Evolutionary conservation across 35 echinoderm and acorn worm genomes (phyloP).

Genomic region (Stichopus chloronotus): DNA sequence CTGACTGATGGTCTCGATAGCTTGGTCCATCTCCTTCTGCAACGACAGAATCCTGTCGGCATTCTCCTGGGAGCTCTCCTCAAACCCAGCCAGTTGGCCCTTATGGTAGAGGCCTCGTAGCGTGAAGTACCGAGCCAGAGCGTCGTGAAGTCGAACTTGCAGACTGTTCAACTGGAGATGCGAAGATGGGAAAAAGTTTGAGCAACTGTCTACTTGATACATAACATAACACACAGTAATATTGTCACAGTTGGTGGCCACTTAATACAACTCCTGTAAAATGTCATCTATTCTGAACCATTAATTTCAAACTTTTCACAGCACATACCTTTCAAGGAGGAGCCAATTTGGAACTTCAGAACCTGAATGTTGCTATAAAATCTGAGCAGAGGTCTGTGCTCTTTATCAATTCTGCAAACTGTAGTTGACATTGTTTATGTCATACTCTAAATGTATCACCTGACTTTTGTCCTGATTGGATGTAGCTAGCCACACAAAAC

Average conservation of each 20-base stretch:
- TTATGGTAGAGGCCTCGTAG: slow-evolving; percentile 89
- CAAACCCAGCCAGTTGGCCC: slow-evolving; percentile 79
- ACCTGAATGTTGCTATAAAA: too few relatives aligned
- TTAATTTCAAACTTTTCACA: too few relatives aligned
- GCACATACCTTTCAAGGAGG: too few relatives aligned
- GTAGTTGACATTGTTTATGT: too few relatives aligned
- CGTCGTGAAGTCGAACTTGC: slow-evolving; percentile 84
- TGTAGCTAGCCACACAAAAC: too few relatives aligned
- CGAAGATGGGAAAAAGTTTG: neutral
- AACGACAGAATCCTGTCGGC: slow-evolving; percentile 54
- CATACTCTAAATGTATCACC: too few relatives aligned
- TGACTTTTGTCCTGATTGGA: too few relatives aligned
- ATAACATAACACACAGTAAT: neutral
- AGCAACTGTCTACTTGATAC: neutral
- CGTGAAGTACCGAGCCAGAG: slow-evolving; percentile 80
- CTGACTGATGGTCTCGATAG: slow-evolving; percentile 81
- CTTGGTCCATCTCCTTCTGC: slow-evolving; percentile 80
- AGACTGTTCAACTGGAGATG: slow-evolving; percentile 81
- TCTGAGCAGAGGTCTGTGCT: too few relatives aligned
- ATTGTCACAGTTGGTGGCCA: neutral
- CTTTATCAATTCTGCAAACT: too few relatives aligned
- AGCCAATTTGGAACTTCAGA: too few relatives aligned
- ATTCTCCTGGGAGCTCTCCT: slow-evolving; percentile 83
- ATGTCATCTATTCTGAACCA: neutral
- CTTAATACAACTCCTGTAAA: neutral